phyloP scores from a whole-genome alignment of 1,140 invertebrate species.

The Brachionus rotundiformis region DNA sequence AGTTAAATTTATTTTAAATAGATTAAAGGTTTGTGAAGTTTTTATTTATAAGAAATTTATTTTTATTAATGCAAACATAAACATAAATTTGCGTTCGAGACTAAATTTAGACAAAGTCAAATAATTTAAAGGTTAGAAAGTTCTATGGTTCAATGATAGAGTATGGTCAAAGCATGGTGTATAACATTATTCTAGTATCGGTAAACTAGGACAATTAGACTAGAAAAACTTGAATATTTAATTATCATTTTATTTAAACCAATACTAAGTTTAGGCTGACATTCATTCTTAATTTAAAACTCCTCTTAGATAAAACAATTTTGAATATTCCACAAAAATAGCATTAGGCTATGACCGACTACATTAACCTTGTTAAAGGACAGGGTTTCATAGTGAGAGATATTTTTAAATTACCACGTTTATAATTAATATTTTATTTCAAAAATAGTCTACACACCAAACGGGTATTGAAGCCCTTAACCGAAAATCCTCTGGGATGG shows the following conservation, averaged over 20 bases:
- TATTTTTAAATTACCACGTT: background rate
- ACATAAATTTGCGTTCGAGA: background rate
- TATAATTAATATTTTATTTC: background rate
- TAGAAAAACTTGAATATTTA: background rate
- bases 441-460: conserved; percentile 7
- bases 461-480: background rate
- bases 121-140: conserved; percentile 7
- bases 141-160: background rate
- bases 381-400: background rate
- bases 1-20: background rate
- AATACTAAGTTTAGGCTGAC: conserved; percentile 43
- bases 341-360: background rate
- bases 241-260: background rate
- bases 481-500: background rate
- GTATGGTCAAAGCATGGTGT: background rate
- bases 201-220: background rate
- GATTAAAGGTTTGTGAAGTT: background rate
- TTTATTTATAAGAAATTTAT: conserved; percentile 7
- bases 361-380: conserved; percentile 44
- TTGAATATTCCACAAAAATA: conserved; percentile 34
- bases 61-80: background rate
- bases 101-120: background rate
- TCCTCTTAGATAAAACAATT: conserved; percentile 22
- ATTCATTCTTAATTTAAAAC: conserved; percentile 1
- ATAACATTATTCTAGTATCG: conserved; percentile 29